Conservation (phyloP, 2,888 invertebrate species). For the Drepana falcataria region DNA sequence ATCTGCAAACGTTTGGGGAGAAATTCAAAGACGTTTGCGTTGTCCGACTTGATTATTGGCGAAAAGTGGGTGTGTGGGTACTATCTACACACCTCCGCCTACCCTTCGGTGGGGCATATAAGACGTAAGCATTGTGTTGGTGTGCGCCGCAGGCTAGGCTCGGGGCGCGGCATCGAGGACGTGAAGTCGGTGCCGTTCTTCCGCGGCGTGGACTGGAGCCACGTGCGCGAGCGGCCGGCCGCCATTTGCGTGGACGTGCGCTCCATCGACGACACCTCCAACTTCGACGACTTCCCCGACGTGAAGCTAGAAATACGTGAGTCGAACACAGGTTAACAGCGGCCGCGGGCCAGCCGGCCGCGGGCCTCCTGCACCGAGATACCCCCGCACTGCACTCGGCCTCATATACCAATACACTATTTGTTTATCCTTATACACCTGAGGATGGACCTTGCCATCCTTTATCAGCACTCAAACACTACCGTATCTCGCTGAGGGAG, state of each 20-base stretch:
- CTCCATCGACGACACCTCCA: slow-evolving; percentile 99
- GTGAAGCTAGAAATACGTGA: slow-evolving; percentile 98
- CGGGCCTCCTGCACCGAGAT: neutral
- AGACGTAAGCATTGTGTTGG: neutral
- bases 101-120: too few species aligned
- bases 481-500: neutral
- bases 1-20: too few species aligned
- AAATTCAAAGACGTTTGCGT: too few species aligned
- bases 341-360: neutral
- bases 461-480: too few species aligned
- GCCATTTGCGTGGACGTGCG: slow-evolving; percentile 98
- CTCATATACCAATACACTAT: too few species aligned
- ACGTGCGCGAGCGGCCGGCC: slow-evolving; percentile 98
- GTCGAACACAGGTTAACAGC: slow-evolving; percentile 35
- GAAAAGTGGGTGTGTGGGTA: too few species aligned
- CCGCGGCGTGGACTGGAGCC: slow-evolving; percentile 98
- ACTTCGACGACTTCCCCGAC: slow-evolving; percentile 99
- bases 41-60: too few species aligned
- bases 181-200: slow-evolving; percentile 96
- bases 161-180: slow-evolving; percentile 94
- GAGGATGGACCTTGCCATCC: too few species aligned
- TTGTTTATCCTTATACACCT: too few species aligned
- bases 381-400: too few species aligned
- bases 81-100: too few species aligned
- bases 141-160: slow-evolving; percentile 79